These are phyloP conservation scores for Brachionus paranguensis DNA, from an alignment of 1,140 invertebrate species.

Conservation along the genomic window DNA sequence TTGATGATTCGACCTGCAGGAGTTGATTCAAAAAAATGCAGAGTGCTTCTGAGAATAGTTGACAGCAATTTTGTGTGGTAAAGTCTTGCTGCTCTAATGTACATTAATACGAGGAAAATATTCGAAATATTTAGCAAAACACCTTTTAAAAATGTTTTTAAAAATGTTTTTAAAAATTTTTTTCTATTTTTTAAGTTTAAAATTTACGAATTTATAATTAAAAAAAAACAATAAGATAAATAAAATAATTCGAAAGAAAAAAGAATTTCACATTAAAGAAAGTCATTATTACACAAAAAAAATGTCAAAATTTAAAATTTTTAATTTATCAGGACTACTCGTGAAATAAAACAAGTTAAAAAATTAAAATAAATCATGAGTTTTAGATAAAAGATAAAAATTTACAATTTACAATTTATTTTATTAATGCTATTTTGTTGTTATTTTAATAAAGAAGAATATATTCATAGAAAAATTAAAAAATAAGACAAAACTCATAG, in stretches of 20 bases:
- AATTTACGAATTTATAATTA: neutral
- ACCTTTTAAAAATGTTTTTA: neutral
- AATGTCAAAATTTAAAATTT: too few species aligned
- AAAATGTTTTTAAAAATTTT: neutral
- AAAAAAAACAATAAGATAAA: too few species aligned
- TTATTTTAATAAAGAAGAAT: too few species aligned
- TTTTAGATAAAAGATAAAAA: too few species aligned
- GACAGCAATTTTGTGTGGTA: neutral
- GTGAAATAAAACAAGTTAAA: neutral
- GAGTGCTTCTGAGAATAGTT: constrained; percentile 63
- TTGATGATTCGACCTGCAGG: constrained; percentile 72
- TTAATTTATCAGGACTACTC: too few species aligned
- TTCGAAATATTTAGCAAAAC: constrained; percentile 28
- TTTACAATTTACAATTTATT: too few species aligned
- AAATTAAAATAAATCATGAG: neutral
- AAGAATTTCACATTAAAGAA: too few species aligned
- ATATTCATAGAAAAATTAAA: too few species aligned
- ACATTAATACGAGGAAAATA: constrained; percentile 33
- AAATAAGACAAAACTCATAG: too few species aligned
- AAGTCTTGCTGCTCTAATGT: constrained; percentile 17
- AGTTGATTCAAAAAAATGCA: constrained; percentile 69
- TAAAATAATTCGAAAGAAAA: too few species aligned
- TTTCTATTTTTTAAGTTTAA: neutral
- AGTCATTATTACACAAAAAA: too few species aligned
- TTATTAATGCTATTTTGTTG: too few species aligned